Evolutionary conservation across 2,113 vertebrate genomes (phyloP).

Genomic region (Potamarius usumacintae): DNA sequence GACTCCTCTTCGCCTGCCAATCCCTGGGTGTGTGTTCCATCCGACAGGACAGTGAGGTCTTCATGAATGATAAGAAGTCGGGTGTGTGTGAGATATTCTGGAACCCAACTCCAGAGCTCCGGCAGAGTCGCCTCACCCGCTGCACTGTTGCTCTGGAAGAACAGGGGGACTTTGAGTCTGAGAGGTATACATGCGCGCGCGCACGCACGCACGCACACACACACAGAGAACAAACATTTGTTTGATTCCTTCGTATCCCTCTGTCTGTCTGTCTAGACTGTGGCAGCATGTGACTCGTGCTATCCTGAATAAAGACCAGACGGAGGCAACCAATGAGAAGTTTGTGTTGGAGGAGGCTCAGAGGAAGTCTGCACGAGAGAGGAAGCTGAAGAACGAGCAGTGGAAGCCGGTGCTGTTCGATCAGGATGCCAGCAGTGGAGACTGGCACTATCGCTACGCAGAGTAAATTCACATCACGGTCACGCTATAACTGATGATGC

Average conservation of each 20-base stretch:
- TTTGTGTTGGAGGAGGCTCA: constrained; percentile 92
- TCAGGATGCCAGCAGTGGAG: constrained; percentile 86
- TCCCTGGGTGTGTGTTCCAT: neutral
- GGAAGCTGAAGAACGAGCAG: constrained; percentile 87
- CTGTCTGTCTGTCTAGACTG: constrained; percentile 71
- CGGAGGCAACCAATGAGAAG: constrained; percentile 96
- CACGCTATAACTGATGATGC: neutral
- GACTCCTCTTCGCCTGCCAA: neutral
- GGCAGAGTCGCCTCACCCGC: constrained; percentile 84
- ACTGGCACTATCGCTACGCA: constrained; percentile 95
- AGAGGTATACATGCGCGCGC: constrained; percentile 75
- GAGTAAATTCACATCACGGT: constrained; percentile 80
- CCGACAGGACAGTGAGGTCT: constrained; percentile 92
- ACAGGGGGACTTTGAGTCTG: constrained; percentile 90
- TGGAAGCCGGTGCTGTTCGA: constrained; percentile 90
- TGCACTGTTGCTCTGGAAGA: constrained; percentile 90
- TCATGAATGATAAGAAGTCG: constrained; percentile 94
- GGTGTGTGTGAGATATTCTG: constrained; percentile 87
- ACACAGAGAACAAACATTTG: neutral
- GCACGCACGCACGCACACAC: neutral
- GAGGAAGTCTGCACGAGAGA: constrained; percentile 87
- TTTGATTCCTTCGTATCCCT: neutral
- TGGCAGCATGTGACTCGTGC: constrained; percentile 97
- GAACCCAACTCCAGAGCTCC: constrained; percentile 89
- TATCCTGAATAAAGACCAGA: constrained; percentile 97